A percentile compares a stretch with the other conserved stretches of the same genome.
phyloP scores from a whole-genome alignment of 2,797 vertebrate genomes.

The Philypnodon macrostomus region DNA sequence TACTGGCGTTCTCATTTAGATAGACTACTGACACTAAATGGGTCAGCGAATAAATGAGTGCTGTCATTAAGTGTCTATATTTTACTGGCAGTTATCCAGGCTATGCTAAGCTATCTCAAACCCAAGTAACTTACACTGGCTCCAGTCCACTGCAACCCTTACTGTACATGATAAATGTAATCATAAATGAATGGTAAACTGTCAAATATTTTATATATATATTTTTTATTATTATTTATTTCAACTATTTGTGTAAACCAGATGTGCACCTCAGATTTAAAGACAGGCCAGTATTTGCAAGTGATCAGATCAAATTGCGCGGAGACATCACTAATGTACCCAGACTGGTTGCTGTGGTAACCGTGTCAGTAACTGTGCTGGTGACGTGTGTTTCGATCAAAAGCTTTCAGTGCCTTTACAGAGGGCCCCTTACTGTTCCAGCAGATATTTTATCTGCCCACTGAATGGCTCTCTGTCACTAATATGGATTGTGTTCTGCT shows the following conservation, averaged over 20 bases:
- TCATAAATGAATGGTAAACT: no score
- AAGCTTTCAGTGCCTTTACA: slow-evolving; percentile 9
- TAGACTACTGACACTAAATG: no score
- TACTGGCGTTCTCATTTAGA: no score
- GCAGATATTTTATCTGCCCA: slow-evolving; percentile 7
- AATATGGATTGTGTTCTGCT: not conserved
- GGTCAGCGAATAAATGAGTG: no score
- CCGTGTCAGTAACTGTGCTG: slow-evolving; percentile 3
- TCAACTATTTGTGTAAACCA: not conserved
- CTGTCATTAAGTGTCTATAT: no score
- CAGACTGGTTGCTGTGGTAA: slow-evolving; percentile 6
- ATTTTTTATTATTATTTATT: no score
- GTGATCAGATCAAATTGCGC: not conserved
- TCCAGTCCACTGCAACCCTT: no score
- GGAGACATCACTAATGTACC: slow-evolving; percentile 1
- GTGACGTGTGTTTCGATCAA: not conserved
- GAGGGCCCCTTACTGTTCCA: slow-evolving; percentile 8
- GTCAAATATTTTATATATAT: no score
- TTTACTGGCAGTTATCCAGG: no score
- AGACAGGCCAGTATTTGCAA: not conserved
- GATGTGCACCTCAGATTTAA: not conserved
- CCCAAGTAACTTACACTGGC: no score
- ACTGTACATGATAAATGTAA: no score
- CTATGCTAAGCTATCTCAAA: no score
- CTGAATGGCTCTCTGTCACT: not conserved